phyloP scores from a whole-genome alignment of 1,140 invertebrate species.

The Hyposmocoma kahamanoa region DNA sequence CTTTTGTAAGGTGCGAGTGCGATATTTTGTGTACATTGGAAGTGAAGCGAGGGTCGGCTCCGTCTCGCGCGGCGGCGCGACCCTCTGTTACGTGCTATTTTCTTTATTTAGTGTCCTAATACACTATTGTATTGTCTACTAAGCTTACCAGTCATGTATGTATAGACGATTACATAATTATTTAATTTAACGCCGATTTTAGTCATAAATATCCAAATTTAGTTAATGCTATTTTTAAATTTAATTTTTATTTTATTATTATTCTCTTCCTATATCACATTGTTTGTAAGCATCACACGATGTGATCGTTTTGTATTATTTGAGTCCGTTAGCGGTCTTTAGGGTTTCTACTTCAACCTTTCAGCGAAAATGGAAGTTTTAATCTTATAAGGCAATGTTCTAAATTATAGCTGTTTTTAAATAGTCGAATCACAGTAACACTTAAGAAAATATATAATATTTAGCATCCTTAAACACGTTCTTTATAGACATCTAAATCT shows the following conservation, averaged over 20 bases:
- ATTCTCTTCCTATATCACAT: constrained; percentile 51
- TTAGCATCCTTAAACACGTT: too few species aligned
- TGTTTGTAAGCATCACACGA: constrained; percentile 57
- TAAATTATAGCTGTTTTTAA: constrained; percentile 32
- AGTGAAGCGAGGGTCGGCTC: constrained; percentile 22
- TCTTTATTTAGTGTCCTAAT: constrained; percentile 60
- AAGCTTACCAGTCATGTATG: constrained; percentile 69
- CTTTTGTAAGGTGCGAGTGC: constrained; percentile 56
- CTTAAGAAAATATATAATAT: too few species aligned
- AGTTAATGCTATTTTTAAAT: constrained; percentile 58
- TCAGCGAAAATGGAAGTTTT: constrained; percentile 35
- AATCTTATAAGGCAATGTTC: constrained; percentile 32
- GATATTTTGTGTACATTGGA: constrained; percentile 44
- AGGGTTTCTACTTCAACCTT: constrained; percentile 23
- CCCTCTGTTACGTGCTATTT: constrained; percentile 60
- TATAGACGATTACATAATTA: constrained; percentile 65
- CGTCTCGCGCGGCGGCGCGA: constrained; percentile 24
- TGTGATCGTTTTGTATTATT: constrained; percentile 56
- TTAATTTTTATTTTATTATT: constrained; percentile 44
- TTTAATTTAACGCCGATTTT: constrained; percentile 67
- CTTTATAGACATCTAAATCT: too few species aligned
- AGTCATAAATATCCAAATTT: constrained; percentile 73
- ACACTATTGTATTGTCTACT: constrained; percentile 60
- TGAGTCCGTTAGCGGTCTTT: constrained; percentile 38
- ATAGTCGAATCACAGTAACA: too few species aligned